These are phyloP conservation scores for Pachyuromys duprasi DNA, from an alignment of 2,797 vertebrate genomes.

Conservation along the genomic window DNA sequence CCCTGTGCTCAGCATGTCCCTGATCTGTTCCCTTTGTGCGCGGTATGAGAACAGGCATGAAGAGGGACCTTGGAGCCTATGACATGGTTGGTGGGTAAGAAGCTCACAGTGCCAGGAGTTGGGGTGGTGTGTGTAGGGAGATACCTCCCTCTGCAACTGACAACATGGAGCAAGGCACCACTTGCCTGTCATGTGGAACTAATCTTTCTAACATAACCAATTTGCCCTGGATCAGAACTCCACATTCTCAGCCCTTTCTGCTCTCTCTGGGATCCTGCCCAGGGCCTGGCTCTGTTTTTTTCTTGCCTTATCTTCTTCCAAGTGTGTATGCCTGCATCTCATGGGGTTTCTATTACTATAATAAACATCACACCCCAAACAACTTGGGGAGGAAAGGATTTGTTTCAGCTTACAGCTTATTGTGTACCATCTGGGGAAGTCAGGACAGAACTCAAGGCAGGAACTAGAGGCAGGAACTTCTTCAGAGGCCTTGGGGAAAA, in stretches of 20 bases:
- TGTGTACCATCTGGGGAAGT: too few relatives aligned
- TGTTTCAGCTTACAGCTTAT: too few relatives aligned
- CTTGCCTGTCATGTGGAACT: background rate
- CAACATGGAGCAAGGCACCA: background rate
- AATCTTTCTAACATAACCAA: background rate
- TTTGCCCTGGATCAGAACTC: background rate
- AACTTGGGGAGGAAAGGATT: too few relatives aligned
- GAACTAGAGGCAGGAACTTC: too few relatives aligned
- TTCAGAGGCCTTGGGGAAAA: too few relatives aligned
- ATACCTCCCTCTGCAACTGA: background rate
- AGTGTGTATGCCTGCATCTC: background rate
- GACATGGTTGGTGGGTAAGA: rapidly evolving
- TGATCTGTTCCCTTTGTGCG: background rate
- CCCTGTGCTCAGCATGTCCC: background rate
- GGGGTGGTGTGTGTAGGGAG: too few relatives aligned
- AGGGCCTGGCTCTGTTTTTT: too few relatives aligned
- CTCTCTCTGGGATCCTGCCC: background rate
- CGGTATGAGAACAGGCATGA: rapidly evolving
- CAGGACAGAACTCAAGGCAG: too few relatives aligned
- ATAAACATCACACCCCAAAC: too few relatives aligned
- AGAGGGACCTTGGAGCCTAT: background rate
- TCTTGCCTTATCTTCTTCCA: too few relatives aligned
- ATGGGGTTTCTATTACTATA: background rate
- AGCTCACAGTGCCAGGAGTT: background rate
- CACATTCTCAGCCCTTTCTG: background rate